Percentiles rank a stretch among this genome's conserved stretches.
phyloP scores from a whole-genome alignment of 2,888 invertebrate genomes.

The Drosophila falleni region DNA sequence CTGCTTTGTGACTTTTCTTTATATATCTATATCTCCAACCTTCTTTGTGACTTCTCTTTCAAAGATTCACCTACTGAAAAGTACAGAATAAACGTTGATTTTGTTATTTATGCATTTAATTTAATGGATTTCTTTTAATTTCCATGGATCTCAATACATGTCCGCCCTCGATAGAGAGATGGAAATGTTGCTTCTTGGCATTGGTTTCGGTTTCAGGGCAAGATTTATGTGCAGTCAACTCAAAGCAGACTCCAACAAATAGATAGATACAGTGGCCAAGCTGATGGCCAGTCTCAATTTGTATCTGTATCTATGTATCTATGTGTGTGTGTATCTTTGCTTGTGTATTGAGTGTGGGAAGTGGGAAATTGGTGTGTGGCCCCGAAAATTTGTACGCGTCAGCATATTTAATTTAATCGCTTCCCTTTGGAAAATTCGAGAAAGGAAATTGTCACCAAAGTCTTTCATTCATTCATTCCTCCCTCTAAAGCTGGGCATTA shows the following conservation, averaged over 20 bases:
- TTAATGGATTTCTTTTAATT: constrained; percentile 54
- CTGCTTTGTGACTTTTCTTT: background rate
- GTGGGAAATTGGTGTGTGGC: constrained; percentile 7
- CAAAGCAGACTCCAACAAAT: constrained; percentile 30
- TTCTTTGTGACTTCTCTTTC: background rate
- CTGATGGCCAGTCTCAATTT: constrained; percentile 42
- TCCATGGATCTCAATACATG: constrained; percentile 27
- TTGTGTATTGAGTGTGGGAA: constrained; percentile 1
- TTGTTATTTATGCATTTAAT: constrained; percentile 50
- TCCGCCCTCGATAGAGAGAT: background rate
- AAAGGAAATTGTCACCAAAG: constrained; percentile 29
- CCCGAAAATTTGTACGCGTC: constrained; percentile 39
- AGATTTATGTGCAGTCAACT: constrained; percentile 54
- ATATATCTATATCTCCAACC: too few relatives aligned
- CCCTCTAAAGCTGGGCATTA: constrained; percentile 5
- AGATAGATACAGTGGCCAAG: constrained; percentile 36
- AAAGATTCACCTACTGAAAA: constrained; percentile 11
- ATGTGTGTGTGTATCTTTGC: constrained; percentile 6
- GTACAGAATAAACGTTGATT: constrained; percentile 27
- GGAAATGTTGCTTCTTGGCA: constrained; percentile 4
- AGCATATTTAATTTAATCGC: constrained; percentile 63
- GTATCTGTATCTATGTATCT: constrained; percentile 25
- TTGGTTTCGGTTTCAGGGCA: constrained; percentile 21
- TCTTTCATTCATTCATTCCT: background rate
- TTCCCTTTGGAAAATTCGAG: constrained; percentile 7